phyloP scores from a whole-genome alignment of 1,140 invertebrate genomes.

The Dryas iulia region DNA sequence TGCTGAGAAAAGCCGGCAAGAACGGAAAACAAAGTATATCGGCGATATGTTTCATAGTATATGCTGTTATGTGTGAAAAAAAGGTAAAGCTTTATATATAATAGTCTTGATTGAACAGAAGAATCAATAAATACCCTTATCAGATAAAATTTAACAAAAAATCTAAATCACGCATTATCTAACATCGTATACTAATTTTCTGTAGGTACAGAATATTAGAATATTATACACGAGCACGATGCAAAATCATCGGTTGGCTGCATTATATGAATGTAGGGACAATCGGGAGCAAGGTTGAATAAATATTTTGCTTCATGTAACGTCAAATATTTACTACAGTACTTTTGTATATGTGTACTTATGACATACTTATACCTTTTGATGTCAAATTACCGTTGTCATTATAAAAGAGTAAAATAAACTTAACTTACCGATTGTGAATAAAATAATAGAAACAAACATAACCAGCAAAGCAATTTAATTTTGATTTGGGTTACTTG shows the following conservation, averaged over 20 bases:
- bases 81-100: too few species aligned
- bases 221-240: slow-evolving; percentile 7
- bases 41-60: too few species aligned
- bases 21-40: too few species aligned
- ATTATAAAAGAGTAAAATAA: background rate
- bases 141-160: too few species aligned
- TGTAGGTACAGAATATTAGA: slow-evolving; percentile 8
- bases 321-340: slow-evolving; percentile 16
- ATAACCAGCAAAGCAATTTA: too few species aligned
- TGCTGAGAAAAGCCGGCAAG: too few species aligned
- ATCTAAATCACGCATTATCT: background rate
- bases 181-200: background rate
- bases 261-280: slow-evolving; percentile 57
- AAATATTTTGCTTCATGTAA: slow-evolving; percentile 32
- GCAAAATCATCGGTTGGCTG: slow-evolving; percentile 53
- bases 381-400: background rate
- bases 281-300: slow-evolving; percentile 66
- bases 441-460: too few species aligned
- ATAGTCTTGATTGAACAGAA: background rate
- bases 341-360: background rate
- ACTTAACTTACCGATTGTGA: too few species aligned
- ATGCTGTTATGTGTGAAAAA: too few species aligned
- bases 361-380: background rate
- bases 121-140: background rate
- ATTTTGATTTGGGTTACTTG: too few species aligned